These are phyloP conservation scores for Rhagophthalmus giganteus DNA, from an alignment of 2,888 invertebrate genomes.

Conservation along the genomic window DNA sequence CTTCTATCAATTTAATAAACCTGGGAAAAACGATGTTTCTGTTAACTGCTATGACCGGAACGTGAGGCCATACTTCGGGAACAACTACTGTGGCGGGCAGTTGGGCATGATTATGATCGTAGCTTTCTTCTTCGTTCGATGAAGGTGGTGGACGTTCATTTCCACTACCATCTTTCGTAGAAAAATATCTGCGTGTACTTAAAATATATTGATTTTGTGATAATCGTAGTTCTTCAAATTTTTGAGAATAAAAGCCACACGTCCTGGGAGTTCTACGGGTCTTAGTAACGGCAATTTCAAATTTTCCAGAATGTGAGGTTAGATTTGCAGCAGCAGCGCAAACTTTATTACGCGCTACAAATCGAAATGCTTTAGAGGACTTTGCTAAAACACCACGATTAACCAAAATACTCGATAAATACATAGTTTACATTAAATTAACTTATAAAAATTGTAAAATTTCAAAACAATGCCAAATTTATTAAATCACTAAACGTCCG, in stretches of 20 bases:
- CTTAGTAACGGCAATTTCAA: constrained; percentile 2
- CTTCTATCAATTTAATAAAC: constrained; percentile 97
- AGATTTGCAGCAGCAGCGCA: constrained; percentile 5
- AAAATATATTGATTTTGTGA: neutral
- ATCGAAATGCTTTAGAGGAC: constrained; percentile 6
- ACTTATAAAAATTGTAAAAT: too few species aligned
- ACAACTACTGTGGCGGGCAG: constrained; percentile 89
- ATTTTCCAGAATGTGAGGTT: constrained; percentile 33
- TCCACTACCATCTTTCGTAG: constrained; percentile 16
- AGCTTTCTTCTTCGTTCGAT: constrained; percentile 54
- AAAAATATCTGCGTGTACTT: constrained; percentile 6
- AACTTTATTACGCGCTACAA: constrained; percentile 4
- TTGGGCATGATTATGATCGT: constrained; percentile 54
- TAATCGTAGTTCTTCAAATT: neutral
- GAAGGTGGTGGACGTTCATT: constrained; percentile 37
- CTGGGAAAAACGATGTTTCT: constrained; percentile 97
- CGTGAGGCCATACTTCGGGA: constrained; percentile 95
- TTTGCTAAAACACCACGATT: constrained; percentile 14
- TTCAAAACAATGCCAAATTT: too few species aligned
- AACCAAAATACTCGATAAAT: constrained; percentile 11
- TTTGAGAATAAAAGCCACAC: neutral
- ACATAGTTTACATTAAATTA: too few species aligned
- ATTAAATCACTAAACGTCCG: too few species aligned
- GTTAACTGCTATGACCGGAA: constrained; percentile 92
- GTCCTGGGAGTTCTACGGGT: neutral